A percentile compares a stretch with the other conserved stretches of the same genome.
Conservation (phyloP, 92 coral and sea anemone genomes). For the Micromussa lordhowensis region DNA sequence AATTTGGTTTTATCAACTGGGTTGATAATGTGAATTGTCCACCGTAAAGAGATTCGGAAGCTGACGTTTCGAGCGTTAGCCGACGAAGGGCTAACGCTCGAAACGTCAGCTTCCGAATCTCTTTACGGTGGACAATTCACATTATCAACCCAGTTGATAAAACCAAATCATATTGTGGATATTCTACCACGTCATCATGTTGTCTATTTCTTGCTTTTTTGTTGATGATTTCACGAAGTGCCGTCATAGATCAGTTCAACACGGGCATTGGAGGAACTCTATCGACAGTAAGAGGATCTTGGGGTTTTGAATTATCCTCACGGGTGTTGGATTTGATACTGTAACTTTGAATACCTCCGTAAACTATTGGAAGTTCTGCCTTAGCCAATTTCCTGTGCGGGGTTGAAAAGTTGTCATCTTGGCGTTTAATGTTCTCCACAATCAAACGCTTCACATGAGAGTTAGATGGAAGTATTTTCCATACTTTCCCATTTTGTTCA, state of each 20-base stretch:
- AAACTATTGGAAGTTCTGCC: not conserved
- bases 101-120: no score
- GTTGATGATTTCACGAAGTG: constrained; percentile 2
- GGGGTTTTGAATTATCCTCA: not conserved
- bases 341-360: not conserved
- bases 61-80: no score
- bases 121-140: no score
- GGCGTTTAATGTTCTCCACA: not conserved
- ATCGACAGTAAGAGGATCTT: not conserved
- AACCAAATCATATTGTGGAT: no score
- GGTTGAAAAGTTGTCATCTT: not conserved
- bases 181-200: not conserved
- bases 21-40: no score
- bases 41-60: no score
- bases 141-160: no score
- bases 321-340: not conserved
- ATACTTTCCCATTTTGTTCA: not conserved
- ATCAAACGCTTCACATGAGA: not conserved
- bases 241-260: not conserved
- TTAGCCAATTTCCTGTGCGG: not conserved
- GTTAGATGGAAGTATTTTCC: not conserved
- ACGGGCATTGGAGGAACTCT: constrained; percentile 13
- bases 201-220: not conserved
- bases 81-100: no score
- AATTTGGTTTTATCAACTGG: no score